Base-by-base conservation (phyloP, 2,113 vertebrate species). In the Corythoichthys haematopterus region DNA sequence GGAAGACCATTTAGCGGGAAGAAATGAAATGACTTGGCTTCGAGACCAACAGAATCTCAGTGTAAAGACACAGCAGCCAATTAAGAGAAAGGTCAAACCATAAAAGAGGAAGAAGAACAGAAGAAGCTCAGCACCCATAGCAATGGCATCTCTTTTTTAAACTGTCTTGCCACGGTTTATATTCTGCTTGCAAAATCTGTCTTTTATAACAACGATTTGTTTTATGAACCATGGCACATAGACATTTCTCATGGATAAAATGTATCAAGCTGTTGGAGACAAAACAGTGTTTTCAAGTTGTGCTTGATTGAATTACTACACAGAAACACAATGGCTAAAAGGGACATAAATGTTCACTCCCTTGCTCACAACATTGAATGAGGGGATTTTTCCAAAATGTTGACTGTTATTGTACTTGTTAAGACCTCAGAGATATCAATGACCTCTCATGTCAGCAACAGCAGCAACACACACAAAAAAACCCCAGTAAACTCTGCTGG, bases 31-130 rank as follows among this genome's bases (percentile, higher is more conserved):
- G 70, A 77, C 76, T 81, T 79, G 78, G 77, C 81, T 77, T 74
- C 76, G 76, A 85, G 84, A 88, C 80, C 86, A 87, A 86, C 86
- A 83, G 81, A 85, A 87, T 86, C 80, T 76, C 79, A 79, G 86
- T 76, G 72, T 86, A 86, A 88, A 90, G 85, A 87, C 80, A 85
- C 79, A 81, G 83, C 82, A 84, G 85, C 87, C 88, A 90, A 91
- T 91, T 89, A 90, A 85, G 80, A 85, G 80, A 90, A 91, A 89
- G 88, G 88, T 91, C 88, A 91, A 75, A 66, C 65, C 66, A 80
- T 88, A 89, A 90, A 89, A 84, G 80, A 80, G 74, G 78, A 84
- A 74, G 85, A 74, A 53, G 78, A 68, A 69, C 40, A 72, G 71
- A 70, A 82, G 80, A 81, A 68, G 72, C 71, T 74, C 64, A 50